Evolutionary conservation across 2,113 vertebrate genomes (phyloP).

Genomic region (Furnarius figulus): DNA sequence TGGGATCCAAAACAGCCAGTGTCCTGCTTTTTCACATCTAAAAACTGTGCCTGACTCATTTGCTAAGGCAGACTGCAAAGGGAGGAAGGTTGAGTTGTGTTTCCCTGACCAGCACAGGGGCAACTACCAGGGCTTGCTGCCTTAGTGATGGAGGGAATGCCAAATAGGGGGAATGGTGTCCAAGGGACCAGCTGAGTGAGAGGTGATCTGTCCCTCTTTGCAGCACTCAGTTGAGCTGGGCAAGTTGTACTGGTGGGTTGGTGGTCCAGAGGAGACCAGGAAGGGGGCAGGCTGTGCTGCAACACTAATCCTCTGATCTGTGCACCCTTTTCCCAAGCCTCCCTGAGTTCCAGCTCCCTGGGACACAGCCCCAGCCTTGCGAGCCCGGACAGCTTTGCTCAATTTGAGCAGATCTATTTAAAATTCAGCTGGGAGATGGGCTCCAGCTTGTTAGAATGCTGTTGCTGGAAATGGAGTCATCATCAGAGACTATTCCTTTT

Average conservation of each 20-base stretch:
- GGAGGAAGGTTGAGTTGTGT: not conserved
- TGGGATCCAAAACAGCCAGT: accelerated
- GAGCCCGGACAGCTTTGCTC: not conserved
- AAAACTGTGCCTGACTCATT: not conserved
- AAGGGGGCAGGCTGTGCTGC: not conserved
- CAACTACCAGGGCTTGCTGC: not conserved
- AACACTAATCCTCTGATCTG: accelerated
- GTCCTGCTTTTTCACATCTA: not conserved
- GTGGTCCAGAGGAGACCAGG: not conserved
- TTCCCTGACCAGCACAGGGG: not conserved
- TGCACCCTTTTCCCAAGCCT: not conserved
- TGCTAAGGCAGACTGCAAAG: not conserved
- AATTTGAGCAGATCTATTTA: constrained; percentile 46
- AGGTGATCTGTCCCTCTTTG: not conserved
- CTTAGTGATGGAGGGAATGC: not conserved
- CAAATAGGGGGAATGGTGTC: accelerated
- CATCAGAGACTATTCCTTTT: constrained; percentile 55
- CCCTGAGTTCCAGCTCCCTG: accelerated
- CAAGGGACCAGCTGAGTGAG: not conserved
- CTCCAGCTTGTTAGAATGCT: not conserved
- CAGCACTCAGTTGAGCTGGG: not conserved
- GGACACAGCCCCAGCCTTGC: not conserved
- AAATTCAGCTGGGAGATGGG: constrained; percentile 48
- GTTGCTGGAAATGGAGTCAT: constrained; percentile 55
- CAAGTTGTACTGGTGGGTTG: accelerated